Evolutionary conservation across 2,888 invertebrate genomes (phyloP).

Genomic region (Agrochola litura): DNA sequence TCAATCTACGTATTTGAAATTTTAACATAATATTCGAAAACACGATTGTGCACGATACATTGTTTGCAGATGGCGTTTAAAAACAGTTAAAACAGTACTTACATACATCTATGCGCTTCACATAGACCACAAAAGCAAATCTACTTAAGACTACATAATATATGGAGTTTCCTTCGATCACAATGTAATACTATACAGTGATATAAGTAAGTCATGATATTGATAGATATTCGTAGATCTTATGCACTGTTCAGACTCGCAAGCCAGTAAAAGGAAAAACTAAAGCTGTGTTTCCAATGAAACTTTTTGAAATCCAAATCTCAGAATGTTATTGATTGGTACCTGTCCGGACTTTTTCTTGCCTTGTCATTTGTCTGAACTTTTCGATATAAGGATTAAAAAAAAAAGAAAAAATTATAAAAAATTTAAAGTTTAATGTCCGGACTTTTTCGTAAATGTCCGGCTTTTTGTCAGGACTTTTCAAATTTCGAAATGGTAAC

Average conservation of each 20-base stretch:
- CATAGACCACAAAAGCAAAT: conserved; percentile 54
- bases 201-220: conserved; percentile 53
- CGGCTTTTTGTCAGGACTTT: neutral
- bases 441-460: neutral
- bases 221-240: conserved; percentile 37
- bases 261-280: neutral
- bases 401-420: too few relatives aligned
- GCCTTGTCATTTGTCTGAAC: neutral
- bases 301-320: neutral
- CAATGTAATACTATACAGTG: conserved; percentile 57
- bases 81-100: conserved; percentile 29
- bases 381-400: too few relatives aligned
- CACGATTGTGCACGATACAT: conserved; percentile 27
- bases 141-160: conserved; percentile 43
- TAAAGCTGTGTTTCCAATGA: neutral
- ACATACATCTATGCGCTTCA: conserved; percentile 41
- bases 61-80: conserved; percentile 16
- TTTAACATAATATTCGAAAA: conserved; percentile 21
- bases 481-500: neutral
- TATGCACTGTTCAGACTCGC: conserved; percentile 31
- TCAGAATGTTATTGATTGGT: too few relatives aligned
- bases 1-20: neutral
- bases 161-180: conserved; percentile 57
- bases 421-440: too few relatives aligned
- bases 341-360: too few relatives aligned